A percentile compares a stretch with the other conserved stretches of the same genome.
Conservation (phyloP, 2,113 vertebrate species). For the Crotalus viridis region DNA sequence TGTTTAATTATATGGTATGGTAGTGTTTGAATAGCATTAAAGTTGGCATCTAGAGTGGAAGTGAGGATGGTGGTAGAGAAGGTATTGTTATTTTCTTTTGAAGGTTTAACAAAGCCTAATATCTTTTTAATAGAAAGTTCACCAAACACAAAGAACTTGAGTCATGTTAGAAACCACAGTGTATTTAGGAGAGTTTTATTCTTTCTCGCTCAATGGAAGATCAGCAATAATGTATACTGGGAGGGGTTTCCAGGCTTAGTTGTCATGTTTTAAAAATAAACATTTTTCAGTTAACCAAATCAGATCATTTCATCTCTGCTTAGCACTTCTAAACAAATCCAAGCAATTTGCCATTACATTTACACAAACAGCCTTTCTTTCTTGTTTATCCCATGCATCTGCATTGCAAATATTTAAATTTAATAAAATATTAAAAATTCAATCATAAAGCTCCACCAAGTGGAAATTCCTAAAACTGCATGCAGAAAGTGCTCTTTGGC, state of each 20-base stretch:
- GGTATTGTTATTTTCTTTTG: neutral
- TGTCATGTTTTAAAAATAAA: neutral
- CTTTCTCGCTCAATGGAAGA: neutral
- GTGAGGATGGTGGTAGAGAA: neutral
- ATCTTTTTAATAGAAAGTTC: neutral
- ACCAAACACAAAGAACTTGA: neutral
- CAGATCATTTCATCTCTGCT: constrained; percentile 35
- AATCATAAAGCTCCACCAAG: constrained; percentile 82
- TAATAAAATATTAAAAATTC: constrained; percentile 63
- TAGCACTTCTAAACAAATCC: constrained; percentile 20
- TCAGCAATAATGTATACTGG: neutral
- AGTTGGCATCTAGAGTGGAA: neutral
- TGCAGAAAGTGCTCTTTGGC: constrained; percentile 12
- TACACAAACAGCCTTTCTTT: constrained; percentile 27
- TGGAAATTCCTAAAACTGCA: constrained; percentile 72
- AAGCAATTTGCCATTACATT: constrained; percentile 42
- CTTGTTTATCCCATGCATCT: neutral
- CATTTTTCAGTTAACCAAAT: constrained; percentile 25
- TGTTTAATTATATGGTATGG: neutral
- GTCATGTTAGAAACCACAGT: neutral
- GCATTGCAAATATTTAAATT: constrained; percentile 35
- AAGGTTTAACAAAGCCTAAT: neutral
- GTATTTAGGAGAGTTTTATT: neutral
- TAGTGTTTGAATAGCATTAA: neutral
- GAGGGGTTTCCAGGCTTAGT: neutral